Base-by-base conservation (phyloP, 2,113 vertebrate genomes). In the Piprites chloris region DNA sequence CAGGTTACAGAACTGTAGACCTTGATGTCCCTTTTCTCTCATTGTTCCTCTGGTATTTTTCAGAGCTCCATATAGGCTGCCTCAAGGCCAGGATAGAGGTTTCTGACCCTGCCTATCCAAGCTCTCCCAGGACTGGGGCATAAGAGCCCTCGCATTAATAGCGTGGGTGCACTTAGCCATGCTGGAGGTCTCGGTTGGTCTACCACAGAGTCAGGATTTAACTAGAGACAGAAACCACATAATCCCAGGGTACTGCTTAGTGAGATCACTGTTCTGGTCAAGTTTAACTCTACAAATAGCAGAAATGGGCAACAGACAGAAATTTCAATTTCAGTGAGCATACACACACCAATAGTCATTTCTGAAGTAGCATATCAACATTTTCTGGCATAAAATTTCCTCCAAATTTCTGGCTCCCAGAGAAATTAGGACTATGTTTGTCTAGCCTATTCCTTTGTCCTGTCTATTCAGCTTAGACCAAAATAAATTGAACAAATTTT, bases 111-210 rank as follows among this genome's bases (percentile, higher is more conserved):
- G 1, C 12, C 11, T 47, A 20, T 39, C 16, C 32, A 32, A 3
- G 2, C 37, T 78, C 8, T 63, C 27, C 33, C 23, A 56, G 30
- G 7, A 3, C 2, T 3, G 2, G 21, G 20, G 3, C 41, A 12
- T 11, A 2, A 2, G 27, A 50, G 14, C 50, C 15, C 6, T 30
- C 21, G 3, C 5, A 42, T 22, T 6, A 0, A 15, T 9, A 5
- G 5, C 26, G 30, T 37, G 13, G 11, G 11, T 59, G 26, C 23
- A 35, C 24, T 65, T 89, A 72, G 8, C 7, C 5, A 13, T 59
- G 15, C 9, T 47, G 65, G 14, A 42, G 7, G 5, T 85, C 28
- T 71, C 65, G 44, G n/a, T 1, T 69, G 32, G 44, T 58, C 37
- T 67, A 9, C 26, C 12, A 26, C 1, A 4, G 46, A 81, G 8